These are phyloP conservation scores for Axea sp. DNA, from an alignment of 2,888 invertebrate species.

Conservation along the genomic window DNA sequence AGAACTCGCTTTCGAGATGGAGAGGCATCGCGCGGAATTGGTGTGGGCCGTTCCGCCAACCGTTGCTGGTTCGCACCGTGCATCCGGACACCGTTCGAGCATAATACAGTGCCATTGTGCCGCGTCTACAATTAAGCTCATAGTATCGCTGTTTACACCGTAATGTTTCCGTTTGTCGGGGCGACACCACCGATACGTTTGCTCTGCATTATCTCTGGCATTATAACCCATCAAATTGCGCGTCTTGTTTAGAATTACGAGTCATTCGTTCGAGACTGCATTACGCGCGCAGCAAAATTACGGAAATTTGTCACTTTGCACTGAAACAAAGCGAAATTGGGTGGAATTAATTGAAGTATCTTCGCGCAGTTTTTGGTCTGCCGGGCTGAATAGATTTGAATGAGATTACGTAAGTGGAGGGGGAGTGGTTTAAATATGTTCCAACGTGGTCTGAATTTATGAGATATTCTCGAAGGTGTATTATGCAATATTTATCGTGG, in stretches of 20 bases:
- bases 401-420: no score
- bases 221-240: conserved; percentile 52
- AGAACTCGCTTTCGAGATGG: conserved; percentile 49
- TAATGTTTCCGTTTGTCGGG: conserved; percentile 55
- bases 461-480: no score
- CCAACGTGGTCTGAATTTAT: no score
- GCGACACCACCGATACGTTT: conserved; percentile 49
- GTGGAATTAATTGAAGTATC: not conserved
- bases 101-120: conserved; percentile 51
- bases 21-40: conserved; percentile 44
- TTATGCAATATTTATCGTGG: no score
- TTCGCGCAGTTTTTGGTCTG: no score
- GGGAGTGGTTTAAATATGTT: no score
- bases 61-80: conserved; percentile 19
- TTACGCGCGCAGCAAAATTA: conserved; percentile 22
- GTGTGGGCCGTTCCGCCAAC: conserved; percentile 18
- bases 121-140: conserved; percentile 51
- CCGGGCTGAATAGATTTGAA: no score
- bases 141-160: conserved; percentile 51
- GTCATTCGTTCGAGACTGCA: conserved; percentile 36
- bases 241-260: conserved; percentile 49
- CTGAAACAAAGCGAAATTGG: not conserved
- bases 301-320: conserved; percentile 29
- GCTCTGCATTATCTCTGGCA: conserved; percentile 40
- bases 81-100: conserved; percentile 39